Evolutionary conservation across 2,113 vertebrate species (phyloP), one percentile per base, ranked within the genome.

Genomic region (Protobothrops flavoviridis): DNA sequence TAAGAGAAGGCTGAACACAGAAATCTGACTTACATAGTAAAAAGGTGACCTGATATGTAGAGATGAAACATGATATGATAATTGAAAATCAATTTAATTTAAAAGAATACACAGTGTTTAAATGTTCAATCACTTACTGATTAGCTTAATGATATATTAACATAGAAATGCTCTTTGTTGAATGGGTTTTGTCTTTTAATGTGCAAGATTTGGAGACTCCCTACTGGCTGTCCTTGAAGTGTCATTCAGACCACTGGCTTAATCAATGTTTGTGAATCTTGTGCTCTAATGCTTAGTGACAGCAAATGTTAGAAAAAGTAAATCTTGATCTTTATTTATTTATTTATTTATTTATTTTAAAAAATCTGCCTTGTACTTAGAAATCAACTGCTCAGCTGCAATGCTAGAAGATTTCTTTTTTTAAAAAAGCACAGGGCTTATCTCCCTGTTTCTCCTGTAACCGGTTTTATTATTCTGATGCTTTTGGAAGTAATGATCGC

Each of bases 191-290:
- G 89, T 96, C 93, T 97, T 81, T 95, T 81, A 89, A 94, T 90
- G 88, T 91, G 95, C 89, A n/a, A 52, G 90, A 95, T 92, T 92
- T 81, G 74, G 90, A 89, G 89, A 87, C 90, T 85, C 88, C 91
- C 96, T 96, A 94, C 88, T 94, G 90, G 93, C 94, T 97, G 95
- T 81, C 57, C 86, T 90, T 95, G 94, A 95, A 94, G 95, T 95
- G 97, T 97, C 95, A 96, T 97, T 96, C 96, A 94, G 92, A 96
- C 94, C 97, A 97, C 96, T 96, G 95, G 95, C 91, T 98, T 98
- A 97, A 98, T 98, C 97, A 97, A 90, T 97, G 96, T 97, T 98
- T 98, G 96, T 92, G 96, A 91, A 95, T 96, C 95, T 97, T 97
- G 96, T 96, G 96, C 93, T 97, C 94, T 97, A 97, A 97, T 96